Evolutionary conservation across 2,113 vertebrate genomes (phyloP).

Genomic region (Notarius quadriscutis): DNA sequence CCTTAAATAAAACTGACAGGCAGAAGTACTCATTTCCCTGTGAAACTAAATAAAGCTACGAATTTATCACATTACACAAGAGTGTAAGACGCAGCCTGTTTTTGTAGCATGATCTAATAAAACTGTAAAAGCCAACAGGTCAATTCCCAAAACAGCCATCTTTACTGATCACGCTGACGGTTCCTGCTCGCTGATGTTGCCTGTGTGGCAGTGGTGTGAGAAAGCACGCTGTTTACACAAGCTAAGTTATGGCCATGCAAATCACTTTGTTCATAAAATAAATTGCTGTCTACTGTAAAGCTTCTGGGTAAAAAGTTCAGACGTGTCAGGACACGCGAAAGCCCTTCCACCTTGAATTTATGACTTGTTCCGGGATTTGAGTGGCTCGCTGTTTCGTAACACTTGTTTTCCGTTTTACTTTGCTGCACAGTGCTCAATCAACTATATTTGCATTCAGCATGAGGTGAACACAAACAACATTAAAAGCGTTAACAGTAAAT

Average conservation of each 20-base stretch:
- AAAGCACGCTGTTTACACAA: background rate
- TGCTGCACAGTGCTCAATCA: conserved; percentile 5
- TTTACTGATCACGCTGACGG: background rate
- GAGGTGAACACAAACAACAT: background rate
- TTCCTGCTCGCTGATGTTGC: background rate
- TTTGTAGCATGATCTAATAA: background rate
- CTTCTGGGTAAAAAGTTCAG: conserved; percentile 68
- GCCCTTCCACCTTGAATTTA: conserved; percentile 66
- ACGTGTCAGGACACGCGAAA: conserved; percentile 59
- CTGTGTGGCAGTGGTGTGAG: background rate
- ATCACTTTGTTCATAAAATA: conserved; percentile 56
- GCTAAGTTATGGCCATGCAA: conserved; percentile 32
- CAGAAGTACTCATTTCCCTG: background rate
- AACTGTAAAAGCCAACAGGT: background rate
- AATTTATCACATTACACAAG: background rate
- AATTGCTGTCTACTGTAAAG: conserved; percentile 54
- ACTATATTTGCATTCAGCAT: conserved; percentile 1
- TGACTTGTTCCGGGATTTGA: conserved; percentile 56
- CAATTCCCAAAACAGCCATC: background rate
- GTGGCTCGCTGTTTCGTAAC: conserved; percentile 62
- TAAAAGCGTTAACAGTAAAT: background rate
- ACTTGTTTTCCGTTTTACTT: conserved; percentile 55
- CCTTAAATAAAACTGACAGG: background rate
- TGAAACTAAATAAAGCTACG: background rate
- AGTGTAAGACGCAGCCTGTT: background rate